These are phyloP conservation scores for Cerastis rubricosa DNA, from an alignment of 2,888 invertebrate species.

Conservation along the genomic window DNA sequence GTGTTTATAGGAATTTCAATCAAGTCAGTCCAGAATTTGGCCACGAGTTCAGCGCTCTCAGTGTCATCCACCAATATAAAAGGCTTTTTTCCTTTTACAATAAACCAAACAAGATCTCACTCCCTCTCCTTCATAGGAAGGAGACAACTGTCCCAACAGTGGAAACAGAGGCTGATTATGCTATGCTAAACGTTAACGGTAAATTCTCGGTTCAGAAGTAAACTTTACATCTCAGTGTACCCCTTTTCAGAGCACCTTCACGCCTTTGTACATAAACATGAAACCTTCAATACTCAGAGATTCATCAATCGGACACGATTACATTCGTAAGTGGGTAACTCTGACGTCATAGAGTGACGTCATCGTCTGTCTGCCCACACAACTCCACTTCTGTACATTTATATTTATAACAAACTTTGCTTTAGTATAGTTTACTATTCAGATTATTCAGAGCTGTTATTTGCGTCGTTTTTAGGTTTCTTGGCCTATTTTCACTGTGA, in stretches of 20 bases:
- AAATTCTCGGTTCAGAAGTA: neutral
- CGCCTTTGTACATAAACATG: neutral
- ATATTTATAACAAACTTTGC: constrained; percentile 55
- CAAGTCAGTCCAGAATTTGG: neutral
- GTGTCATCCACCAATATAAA: neutral
- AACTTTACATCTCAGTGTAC: neutral
- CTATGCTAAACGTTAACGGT: neutral
- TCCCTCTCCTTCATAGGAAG: neutral
- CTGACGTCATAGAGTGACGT: constrained; percentile 56
- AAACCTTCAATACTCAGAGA: constrained; percentile 38
- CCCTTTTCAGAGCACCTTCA: neutral
- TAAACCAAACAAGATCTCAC: neutral
- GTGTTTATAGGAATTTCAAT: neutral
- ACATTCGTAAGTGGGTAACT: constrained; percentile 42
- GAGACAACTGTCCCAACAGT: neutral
- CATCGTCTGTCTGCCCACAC: constrained; percentile 57
- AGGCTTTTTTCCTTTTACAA: neutral
- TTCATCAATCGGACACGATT: constrained; percentile 38
- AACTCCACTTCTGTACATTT: constrained; percentile 45
- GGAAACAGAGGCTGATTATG: neutral
- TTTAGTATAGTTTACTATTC: constrained; percentile 32
- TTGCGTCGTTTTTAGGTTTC: neutral
- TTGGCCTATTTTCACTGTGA: neutral
- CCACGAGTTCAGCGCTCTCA: neutral
- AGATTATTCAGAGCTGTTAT: constrained; percentile 9